phyloP scores from a whole-genome alignment of 2,888 invertebrate genomes.

The Tachystola acroxantha region DNA sequence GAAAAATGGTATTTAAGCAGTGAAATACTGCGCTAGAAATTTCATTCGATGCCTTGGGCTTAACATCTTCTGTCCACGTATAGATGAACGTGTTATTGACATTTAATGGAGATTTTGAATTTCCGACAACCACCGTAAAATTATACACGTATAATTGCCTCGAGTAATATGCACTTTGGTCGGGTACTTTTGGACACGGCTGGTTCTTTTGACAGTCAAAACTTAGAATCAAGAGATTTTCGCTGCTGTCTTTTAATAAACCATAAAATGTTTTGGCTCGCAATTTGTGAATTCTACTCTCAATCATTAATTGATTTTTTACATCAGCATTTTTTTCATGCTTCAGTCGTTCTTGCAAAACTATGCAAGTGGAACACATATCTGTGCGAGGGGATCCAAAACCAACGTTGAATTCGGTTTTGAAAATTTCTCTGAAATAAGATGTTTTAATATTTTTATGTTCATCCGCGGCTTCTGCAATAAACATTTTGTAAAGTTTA shows the following conservation, averaged over 20 bases:
- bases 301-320: slow-evolving; percentile 18
- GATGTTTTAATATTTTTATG: slow-evolving; percentile 10
- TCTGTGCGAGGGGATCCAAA: slow-evolving; percentile 22
- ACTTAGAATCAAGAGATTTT: slow-evolving; percentile 15
- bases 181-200: slow-evolving; percentile 17
- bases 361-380: slow-evolving; percentile 20
- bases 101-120: no score
- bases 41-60: no score
- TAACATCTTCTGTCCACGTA: no score
- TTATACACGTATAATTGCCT: slow-evolving; percentile 8
- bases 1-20: no score
- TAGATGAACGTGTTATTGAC: no score
- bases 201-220: slow-evolving; percentile 21
- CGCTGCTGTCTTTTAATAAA: slow-evolving; percentile 17
- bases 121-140: no score
- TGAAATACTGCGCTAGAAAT: no score
- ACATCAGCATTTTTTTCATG: slow-evolving; percentile 15
- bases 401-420: slow-evolving; percentile 20
- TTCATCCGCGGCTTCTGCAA: slow-evolving; percentile 8
- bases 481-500: slow-evolving; percentile 18
- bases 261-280: slow-evolving; percentile 22
- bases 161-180: slow-evolving; percentile 19
- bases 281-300: slow-evolving; percentile 20
- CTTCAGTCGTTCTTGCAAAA: slow-evolving; percentile 22
- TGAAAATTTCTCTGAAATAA: slow-evolving; percentile 21